Percentiles rank a stretch among this genome's conserved stretches.
Conservation (phyloP, 2,888 invertebrate genomes). For the Ashinkailepas kermadecensis region DNA sequence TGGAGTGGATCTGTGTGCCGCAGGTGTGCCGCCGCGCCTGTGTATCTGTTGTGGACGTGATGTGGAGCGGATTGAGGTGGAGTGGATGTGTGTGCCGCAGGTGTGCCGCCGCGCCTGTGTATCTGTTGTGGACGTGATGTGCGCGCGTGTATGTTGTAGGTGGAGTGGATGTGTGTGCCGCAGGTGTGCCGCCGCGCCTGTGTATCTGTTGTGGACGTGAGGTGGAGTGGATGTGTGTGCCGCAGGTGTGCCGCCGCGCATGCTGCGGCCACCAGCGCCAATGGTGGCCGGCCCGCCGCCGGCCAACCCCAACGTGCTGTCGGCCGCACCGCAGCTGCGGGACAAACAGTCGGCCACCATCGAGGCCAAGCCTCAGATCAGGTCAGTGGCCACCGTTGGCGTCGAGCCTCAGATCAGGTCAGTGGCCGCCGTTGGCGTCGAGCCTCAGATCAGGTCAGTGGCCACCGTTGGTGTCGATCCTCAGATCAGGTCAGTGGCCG, state of each 20-base stretch:
- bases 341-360: constrained; percentile 33
- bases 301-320: constrained; percentile 36
- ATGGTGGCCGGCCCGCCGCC: constrained; percentile 41
- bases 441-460: no score
- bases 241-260: constrained; percentile 43
- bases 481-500: no score
- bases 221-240: background rate
- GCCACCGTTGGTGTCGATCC: no score
- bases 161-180: background rate
- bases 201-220: no score
- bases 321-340: constrained; percentile 33
- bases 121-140: no score
- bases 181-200: constrained; percentile 45
- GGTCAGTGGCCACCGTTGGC: constrained; percentile 33
- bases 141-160: no score
- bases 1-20: no score
- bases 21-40: no score
- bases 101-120: no score
- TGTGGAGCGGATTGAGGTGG: no score
- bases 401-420: constrained; percentile 34
- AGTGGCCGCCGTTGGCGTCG: background rate
- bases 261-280: constrained; percentile 41
- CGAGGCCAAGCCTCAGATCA: constrained; percentile 34
- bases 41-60: no score
- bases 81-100: no score